Conservation (phyloP, 53 echinoderm and acorn worm species). For the Holothuria scabra region DNA sequence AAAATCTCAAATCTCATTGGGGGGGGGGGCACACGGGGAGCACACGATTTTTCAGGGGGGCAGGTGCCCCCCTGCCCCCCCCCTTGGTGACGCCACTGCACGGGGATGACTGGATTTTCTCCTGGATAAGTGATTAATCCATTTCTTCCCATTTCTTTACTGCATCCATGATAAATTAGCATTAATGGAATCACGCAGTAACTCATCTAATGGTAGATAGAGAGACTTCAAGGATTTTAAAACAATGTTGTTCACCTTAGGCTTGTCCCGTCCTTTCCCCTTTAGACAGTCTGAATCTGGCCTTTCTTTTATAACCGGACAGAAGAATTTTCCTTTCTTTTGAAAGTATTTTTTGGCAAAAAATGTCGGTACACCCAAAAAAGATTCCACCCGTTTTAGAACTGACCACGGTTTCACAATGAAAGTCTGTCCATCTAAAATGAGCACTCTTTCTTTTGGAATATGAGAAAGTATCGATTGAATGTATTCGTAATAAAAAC, state of each 20-base stretch:
- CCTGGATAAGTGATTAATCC: no score
- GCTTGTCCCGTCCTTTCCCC: slow-evolving; percentile 23
- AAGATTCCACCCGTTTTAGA: slow-evolving; percentile 21
- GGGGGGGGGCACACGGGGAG: no score
- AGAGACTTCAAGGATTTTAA: not conserved
- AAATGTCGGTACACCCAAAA: slow-evolving; percentile 9
- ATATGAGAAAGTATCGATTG: not conserved
- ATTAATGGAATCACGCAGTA: not conserved
- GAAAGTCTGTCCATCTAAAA: slow-evolving; percentile 30
- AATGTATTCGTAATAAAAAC: slow-evolving; percentile 3
- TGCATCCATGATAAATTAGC: slow-evolving; percentile 17
- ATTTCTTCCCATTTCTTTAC: no score
- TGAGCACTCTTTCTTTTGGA: not conserved
- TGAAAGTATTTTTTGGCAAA: slow-evolving; percentile 8
- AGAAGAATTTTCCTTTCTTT: slow-evolving; percentile 1
- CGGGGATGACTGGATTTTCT: no score
- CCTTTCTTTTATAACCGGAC: not conserved
- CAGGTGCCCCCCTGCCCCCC: no score
- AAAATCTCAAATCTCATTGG: no score
- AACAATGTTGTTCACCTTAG: not conserved
- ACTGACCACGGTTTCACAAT: slow-evolving; percentile 34
- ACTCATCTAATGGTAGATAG: not conserved
- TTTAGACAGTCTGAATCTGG: slow-evolving; percentile 32
- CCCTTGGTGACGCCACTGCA: no score
- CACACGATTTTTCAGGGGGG: no score